Conservation (phyloP, 2,797 vertebrate genomes). For the Cygnus olor region DNA sequence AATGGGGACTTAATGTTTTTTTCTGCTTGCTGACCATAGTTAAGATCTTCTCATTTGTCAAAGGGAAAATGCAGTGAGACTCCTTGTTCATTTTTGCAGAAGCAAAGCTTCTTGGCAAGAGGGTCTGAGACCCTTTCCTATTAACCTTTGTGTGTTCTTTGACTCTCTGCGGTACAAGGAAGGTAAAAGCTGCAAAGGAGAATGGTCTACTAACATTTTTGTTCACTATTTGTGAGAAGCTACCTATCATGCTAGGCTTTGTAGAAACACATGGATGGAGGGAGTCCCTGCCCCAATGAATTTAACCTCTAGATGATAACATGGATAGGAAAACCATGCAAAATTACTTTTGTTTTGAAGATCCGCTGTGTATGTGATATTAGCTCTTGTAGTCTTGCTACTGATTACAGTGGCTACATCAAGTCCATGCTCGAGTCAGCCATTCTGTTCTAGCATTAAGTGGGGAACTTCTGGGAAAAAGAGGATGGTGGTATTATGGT, state of each 20-base stretch:
- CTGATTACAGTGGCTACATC: background rate
- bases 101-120: background rate
- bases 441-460: background rate
- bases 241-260: background rate
- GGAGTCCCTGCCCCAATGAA: background rate
- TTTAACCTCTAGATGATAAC: background rate
- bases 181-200: background rate
- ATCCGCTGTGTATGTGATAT: background rate
- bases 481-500: background rate
- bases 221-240: background rate
- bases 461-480: background rate
- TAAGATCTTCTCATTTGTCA: background rate
- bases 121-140: background rate
- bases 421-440: background rate
- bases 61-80: background rate
- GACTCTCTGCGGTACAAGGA: background rate
- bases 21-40: background rate
- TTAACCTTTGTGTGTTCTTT: background rate
- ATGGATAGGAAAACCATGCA: rapidly evolving
- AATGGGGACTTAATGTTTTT: background rate
- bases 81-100: background rate
- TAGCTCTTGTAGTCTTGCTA: background rate
- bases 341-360: background rate
- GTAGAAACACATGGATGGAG: background rate
- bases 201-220: background rate